A percentile compares a stretch with the other conserved stretches of the same genome.
phyloP scores from a whole-genome alignment of 2,797 vertebrate species.

The Botia almorhae region DNA sequence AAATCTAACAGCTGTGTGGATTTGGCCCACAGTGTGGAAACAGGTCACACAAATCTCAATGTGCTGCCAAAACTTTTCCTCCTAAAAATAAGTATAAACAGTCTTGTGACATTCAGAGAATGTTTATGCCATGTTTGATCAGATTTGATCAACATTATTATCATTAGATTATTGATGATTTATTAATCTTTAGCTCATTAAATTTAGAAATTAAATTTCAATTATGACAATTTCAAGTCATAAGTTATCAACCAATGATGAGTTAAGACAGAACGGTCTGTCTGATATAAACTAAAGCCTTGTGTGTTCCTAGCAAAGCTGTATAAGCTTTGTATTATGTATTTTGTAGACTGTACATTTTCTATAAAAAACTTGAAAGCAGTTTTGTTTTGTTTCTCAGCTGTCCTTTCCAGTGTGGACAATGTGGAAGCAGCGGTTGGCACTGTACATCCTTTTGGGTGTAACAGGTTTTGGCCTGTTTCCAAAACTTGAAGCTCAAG shows the following conservation, averaged over 20 bases:
- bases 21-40: conserved; percentile 41
- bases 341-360: neutral
- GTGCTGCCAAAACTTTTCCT: conserved; percentile 28
- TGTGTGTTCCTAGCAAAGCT: neutral
- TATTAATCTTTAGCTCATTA: neutral
- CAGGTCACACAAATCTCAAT: conserved; percentile 40
- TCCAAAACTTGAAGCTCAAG: conserved; percentile 72
- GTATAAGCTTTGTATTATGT: neutral
- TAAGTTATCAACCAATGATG: neutral
- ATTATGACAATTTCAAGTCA: too few species aligned
- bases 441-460: conserved; percentile 77
- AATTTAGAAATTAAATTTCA: too few species aligned
- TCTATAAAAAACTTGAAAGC: neutral
- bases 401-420: conserved; percentile 61
- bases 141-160: neutral
- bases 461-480: conserved; percentile 79
- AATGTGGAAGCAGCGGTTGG: conserved; percentile 83
- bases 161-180: conserved; percentile 1
- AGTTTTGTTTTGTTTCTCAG: conserved; percentile 14
- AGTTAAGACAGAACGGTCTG: neutral
- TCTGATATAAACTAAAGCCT: neutral
- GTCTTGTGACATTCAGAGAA: conserved; percentile 24
- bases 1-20: conserved; percentile 42
- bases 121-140: conserved; percentile 31
- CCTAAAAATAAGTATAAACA: conserved; percentile 29